These are phyloP conservation scores for Arnoldichthys spilopterus DNA, from an alignment of 2,797 vertebrate genomes.

Conservation along the genomic window DNA sequence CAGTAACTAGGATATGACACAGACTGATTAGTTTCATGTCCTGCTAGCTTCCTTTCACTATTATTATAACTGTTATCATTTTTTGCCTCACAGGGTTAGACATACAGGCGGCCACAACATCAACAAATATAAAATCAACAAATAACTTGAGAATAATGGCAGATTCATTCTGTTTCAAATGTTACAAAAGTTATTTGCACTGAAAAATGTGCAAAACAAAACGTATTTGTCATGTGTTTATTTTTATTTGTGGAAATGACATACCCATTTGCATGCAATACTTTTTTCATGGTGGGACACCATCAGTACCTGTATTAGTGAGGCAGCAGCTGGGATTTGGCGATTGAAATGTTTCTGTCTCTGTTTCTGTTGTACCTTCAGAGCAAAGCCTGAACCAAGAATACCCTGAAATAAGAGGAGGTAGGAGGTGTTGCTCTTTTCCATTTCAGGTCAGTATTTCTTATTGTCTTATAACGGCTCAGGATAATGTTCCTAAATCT, in stretches of 20 bases:
- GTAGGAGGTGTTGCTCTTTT: neutral
- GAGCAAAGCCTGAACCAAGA: constrained; percentile 81
- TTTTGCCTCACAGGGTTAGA: neutral
- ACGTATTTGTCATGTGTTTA: too few species aligned
- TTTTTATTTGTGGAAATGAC: too few species aligned
- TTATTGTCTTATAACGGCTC: too few species aligned
- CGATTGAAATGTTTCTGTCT: constrained; percentile 83
- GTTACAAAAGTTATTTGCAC: neutral
- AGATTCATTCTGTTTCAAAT: neutral
- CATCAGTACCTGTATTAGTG: constrained; percentile 63
- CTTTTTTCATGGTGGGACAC: neutral
- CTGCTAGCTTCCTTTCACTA: too few species aligned
- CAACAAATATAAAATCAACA: neutral
- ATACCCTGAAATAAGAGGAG: constrained; percentile 72
- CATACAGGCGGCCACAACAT: neutral
- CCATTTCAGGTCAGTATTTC: too few species aligned
- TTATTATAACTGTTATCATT: neutral
- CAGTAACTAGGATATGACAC: neutral
- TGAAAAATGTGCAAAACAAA: neutral
- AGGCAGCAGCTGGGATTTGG: constrained; percentile 81
- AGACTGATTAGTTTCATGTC: neutral
- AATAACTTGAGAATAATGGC: neutral
- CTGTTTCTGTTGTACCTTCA: constrained; percentile 84
- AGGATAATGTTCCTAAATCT: too few species aligned
- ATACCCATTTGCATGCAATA: neutral